Conservation (phyloP, 1,140 invertebrate species). For the Tetragnatha versicolor region DNA sequence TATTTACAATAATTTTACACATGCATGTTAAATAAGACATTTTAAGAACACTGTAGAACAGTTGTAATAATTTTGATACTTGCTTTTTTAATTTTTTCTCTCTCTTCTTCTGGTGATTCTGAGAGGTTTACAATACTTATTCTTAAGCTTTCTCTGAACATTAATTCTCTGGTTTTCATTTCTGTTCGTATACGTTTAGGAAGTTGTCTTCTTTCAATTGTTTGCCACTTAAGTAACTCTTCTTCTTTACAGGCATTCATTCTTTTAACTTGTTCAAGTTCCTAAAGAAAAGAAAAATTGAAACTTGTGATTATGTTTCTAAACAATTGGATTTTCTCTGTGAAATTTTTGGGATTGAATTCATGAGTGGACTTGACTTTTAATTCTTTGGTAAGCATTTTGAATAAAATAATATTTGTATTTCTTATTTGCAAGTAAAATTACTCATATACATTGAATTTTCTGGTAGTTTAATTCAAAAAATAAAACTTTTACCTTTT, state of each 20-base stretch:
- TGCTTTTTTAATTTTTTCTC: conserved; percentile 78
- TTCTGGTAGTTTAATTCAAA: not conserved
- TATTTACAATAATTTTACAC: not conserved
- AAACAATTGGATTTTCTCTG: not conserved
- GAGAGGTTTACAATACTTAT: conserved; percentile 61
- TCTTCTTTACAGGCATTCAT: conserved; percentile 82
- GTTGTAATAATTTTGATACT: too few relatives aligned
- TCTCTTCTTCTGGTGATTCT: conserved; percentile 77
- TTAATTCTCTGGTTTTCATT: conserved; percentile 93
- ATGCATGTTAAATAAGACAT: too few relatives aligned
- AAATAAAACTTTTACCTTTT: conserved; percentile 71
- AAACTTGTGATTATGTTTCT: too few relatives aligned
- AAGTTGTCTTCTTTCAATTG: conserved; percentile 85
- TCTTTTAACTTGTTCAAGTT: conserved; percentile 85
- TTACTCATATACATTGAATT: not conserved
- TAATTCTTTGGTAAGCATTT: not conserved
- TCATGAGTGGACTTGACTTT: not conserved
- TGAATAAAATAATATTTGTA: not conserved
- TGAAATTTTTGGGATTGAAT: not conserved
- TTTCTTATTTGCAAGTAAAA: not conserved
- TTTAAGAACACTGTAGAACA: too few relatives aligned
- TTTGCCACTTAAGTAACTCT: conserved; percentile 88
- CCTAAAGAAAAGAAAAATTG: too few relatives aligned
- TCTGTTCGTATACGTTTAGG: conserved; percentile 92
- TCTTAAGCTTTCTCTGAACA: conserved; percentile 75